Conservation (phyloP, 2,113 vertebrate species). For the Recurvirostra avosetta region DNA sequence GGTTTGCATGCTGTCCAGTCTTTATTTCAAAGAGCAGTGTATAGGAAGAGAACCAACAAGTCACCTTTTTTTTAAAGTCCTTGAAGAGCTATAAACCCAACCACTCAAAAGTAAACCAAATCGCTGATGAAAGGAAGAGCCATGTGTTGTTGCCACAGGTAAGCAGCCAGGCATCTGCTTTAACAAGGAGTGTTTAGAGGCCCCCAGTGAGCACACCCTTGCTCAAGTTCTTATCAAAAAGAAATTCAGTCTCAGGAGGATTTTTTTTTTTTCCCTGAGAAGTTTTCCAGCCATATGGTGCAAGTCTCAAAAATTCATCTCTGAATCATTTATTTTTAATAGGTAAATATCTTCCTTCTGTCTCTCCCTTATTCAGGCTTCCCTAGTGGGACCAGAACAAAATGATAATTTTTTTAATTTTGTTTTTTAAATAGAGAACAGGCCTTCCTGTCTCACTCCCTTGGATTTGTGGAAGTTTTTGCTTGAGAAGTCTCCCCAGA, state of each 20-base stretch:
- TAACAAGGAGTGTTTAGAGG: not conserved
- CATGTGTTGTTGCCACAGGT: not conserved
- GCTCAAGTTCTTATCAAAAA: not conserved
- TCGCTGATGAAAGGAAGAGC: not conserved
- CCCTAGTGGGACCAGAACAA: not conserved
- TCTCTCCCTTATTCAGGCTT: not conserved
- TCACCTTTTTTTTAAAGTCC: not conserved
- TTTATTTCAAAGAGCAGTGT: not conserved
- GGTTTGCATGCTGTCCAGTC: constrained; percentile 6
- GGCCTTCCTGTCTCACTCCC: not conserved
- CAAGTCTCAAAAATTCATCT: not conserved
- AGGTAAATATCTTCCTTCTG: constrained; percentile 10
- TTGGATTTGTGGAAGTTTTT: not conserved
- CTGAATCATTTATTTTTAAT: constrained; percentile 48
- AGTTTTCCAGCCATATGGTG: constrained; percentile 11
- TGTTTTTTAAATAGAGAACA: not conserved
- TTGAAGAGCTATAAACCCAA: not conserved
- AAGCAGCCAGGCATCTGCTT: constrained; percentile 17
- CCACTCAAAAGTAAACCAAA: not conserved
- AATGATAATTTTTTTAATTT: too few species aligned
- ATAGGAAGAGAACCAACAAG: not conserved
- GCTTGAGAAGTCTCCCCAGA: not conserved
- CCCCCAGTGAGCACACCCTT: not conserved
- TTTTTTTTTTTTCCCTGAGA: not conserved
- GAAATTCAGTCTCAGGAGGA: not conserved